These are phyloP conservation scores for Muschampia plurimacula DNA, from an alignment of 2,888 invertebrate species.

Conservation along the genomic window DNA sequence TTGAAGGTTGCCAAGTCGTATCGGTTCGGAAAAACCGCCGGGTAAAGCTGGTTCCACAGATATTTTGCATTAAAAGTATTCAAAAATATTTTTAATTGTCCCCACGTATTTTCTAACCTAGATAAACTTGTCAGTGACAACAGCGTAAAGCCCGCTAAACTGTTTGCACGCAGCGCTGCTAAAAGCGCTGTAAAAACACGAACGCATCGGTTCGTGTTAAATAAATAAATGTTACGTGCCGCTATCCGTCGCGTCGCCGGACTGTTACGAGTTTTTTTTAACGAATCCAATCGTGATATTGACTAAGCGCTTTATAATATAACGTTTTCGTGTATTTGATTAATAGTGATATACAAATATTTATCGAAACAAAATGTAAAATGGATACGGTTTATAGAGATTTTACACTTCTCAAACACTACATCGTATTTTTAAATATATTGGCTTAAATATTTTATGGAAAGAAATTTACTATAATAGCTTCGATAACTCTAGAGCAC, in stretches of 20 bases:
- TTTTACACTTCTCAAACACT: not conserved
- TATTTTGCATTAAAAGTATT: not conserved
- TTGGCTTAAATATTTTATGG: no score
- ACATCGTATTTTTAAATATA: no score
- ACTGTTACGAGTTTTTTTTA: slow-evolving; percentile 8
- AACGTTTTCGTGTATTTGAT: not conserved
- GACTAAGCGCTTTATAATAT: not conserved
- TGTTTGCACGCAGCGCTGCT: slow-evolving; percentile 70
- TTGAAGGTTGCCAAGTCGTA: no score
- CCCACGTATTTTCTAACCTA: slow-evolving; percentile 30
- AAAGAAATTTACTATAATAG: no score
- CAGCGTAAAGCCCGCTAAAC: slow-evolving; percentile 69
- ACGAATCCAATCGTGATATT: slow-evolving; percentile 1
- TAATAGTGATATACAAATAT: not conserved
- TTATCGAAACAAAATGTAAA: not conserved
- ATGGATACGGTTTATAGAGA: not conserved
- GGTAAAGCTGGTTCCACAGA: not conserved
- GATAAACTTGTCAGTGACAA: slow-evolving; percentile 49
- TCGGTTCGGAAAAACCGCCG: no score
- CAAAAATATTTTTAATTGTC: slow-evolving; percentile 4
- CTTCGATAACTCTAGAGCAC: no score
- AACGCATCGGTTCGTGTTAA: slow-evolving; percentile 68
- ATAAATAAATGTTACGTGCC: slow-evolving; percentile 79
- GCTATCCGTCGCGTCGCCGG: slow-evolving; percentile 8
- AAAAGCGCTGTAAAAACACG: slow-evolving; percentile 68